These are phyloP conservation scores for Tetranychus truncatus DNA, from an alignment of 2,888 invertebrate genomes.

Conservation along the genomic window DNA sequence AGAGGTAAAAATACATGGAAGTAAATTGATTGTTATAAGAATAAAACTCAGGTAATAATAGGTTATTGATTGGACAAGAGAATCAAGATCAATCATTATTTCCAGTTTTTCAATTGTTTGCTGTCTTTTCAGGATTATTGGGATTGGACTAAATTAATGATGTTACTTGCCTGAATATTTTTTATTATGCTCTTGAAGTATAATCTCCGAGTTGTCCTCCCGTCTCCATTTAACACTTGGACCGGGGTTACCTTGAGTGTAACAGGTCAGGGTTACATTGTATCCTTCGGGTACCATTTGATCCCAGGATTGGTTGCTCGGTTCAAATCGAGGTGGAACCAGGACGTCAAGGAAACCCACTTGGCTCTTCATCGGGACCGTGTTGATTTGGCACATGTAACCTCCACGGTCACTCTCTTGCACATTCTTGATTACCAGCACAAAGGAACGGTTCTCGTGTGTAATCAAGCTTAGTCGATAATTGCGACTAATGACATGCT, in stretches of 20 bases:
- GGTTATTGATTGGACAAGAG: too few species aligned
- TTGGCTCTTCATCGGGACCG: slow-evolving; percentile 71
- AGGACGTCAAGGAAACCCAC: slow-evolving; percentile 65
- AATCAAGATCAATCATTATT: too few species aligned
- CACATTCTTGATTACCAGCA: slow-evolving; percentile 47
- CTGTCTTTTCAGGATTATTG: too few species aligned
- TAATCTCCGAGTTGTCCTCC: slow-evolving; percentile 70
- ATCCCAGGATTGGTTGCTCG: slow-evolving; percentile 46
- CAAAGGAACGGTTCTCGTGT: slow-evolving; percentile 31
- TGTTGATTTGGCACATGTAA: slow-evolving; percentile 43
- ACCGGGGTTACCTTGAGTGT: slow-evolving; percentile 51
- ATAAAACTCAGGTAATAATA: too few species aligned
- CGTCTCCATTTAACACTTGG: slow-evolving; percentile 86
- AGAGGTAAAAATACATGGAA: too few species aligned
- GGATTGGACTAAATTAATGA: not conserved
- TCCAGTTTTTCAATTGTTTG: too few species aligned
- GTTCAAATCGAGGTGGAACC: slow-evolving; percentile 78
- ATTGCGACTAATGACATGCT: slow-evolving; percentile 64
- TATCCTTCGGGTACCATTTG: slow-evolving; percentile 76
- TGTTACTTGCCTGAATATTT: not conserved
- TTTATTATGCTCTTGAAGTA: slow-evolving; percentile 35
- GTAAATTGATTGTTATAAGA: too few species aligned
- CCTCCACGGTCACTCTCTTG: slow-evolving; percentile 68
- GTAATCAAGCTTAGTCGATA: slow-evolving; percentile 53
- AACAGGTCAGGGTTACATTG: slow-evolving; percentile 68